Percentiles rank a stretch among this genome's conserved stretches.
phyloP scores from a whole-genome alignment of 2,113 vertebrate genomes.

The Lepus americanus region DNA sequence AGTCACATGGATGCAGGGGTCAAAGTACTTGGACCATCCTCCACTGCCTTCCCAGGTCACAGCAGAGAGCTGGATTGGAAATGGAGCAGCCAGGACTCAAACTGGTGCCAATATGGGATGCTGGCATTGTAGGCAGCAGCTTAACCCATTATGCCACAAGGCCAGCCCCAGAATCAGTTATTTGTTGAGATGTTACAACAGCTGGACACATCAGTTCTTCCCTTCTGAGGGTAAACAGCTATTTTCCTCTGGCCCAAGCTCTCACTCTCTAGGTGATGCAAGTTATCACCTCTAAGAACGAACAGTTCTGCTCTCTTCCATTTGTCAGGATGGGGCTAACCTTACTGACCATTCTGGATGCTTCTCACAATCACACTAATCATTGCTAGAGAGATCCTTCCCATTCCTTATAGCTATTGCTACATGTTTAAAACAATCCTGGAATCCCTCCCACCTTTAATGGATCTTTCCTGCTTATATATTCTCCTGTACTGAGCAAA shows the following conservation, averaged over 20 bases:
- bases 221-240: neutral
- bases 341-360: neutral
- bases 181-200: neutral
- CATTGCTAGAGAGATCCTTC: neutral
- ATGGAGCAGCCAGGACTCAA: no score
- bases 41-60: no score
- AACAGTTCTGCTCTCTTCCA: neutral
- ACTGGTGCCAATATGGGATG: no score
- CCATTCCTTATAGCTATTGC: neutral
- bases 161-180: neutral
- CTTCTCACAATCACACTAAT: neutral
- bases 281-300: neutral
- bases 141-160: neutral
- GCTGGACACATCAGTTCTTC: neutral
- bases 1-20: neutral
- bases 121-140: no score
- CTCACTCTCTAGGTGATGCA: no score
- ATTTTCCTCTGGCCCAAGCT: neutral
- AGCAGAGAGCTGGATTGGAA: no score
- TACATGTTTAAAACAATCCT: neutral
- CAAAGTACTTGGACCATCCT: no score
- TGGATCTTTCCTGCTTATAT: neutral
- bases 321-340: neutral
- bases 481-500: constrained; percentile 4
- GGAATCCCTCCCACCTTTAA: neutral